Conservation (phyloP, 2,113 vertebrate genomes). For the Sinocyclocheilus maitianheensis region DNA sequence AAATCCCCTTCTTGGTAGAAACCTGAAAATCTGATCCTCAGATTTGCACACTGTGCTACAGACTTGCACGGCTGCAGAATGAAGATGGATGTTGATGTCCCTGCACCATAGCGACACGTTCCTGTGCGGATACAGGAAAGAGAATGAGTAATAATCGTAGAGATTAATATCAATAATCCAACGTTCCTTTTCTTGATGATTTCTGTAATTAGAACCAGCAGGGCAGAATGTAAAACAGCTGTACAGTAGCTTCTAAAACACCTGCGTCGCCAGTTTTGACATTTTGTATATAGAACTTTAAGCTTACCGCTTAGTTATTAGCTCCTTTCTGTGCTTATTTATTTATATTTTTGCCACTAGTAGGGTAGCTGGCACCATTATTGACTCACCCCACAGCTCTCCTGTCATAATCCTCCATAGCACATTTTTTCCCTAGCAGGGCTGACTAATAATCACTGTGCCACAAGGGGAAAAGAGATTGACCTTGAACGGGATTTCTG, state of each 20-base stretch:
- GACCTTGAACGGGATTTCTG: conserved; percentile 72
- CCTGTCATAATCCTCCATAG: conserved; percentile 38
- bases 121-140: conserved; percentile 50
- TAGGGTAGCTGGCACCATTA: conserved; percentile 1
- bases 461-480: conserved; percentile 39
- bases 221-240: conserved; percentile 63
- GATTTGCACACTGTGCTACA: background rate
- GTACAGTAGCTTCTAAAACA: conserved; percentile 57
- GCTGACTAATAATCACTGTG: conserved; percentile 29
- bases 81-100: conserved; percentile 66
- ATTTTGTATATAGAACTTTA: background rate
- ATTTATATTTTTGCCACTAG: conserved; percentile 10
- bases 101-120: conserved; percentile 53
- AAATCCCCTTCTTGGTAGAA: conserved; percentile 13
- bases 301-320: background rate
- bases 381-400: conserved; percentile 18
- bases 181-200: conserved; percentile 69
- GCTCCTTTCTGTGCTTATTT: background rate
- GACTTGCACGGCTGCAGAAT: conserved; percentile 45
- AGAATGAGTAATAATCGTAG: conserved; percentile 71
- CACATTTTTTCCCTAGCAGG: conserved; percentile 26
- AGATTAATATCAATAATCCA: conserved; percentile 75
- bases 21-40: background rate
- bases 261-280: background rate
- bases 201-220: conserved; percentile 69